Evolutionary conservation across 2,888 invertebrate genomes (phyloP), one percentile per base, ranked within the genome.

Genomic region (Macroteleia sp.): DNA sequence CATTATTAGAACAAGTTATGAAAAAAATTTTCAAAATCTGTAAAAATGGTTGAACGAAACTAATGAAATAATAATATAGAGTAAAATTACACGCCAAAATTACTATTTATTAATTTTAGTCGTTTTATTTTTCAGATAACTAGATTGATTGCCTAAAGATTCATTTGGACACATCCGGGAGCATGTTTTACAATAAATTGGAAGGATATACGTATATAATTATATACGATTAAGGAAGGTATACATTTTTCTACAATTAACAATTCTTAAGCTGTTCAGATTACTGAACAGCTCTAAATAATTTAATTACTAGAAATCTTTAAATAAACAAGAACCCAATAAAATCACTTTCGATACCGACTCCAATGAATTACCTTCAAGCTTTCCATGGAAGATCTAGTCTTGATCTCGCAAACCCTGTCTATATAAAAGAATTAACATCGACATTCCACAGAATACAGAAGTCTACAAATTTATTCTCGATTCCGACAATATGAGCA

Each of bases 71-170:
- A 46, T 56, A 30, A 57, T 41, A 39, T 67, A 56, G 41, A 57
- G 69, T 50, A 59, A 69, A 69, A 69, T 69, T 50, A 52, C 19
- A 69, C 59, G 69, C 69, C 69, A 69, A 69, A 69, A 69, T 69
- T 69, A 8, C 59, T 59, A 69, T 69, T 69, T 69, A 69, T 69
- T 69, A 69, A 69, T 69, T 69, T 41, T 19, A 41, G 42, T 59
- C 52, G 30, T 69, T 69, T 69, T 69, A 59, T 69, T 69, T 69
- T 69, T 69, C 69, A 69, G 69, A 69, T 69, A 59, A 59, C 69
- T 69, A 59, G 57, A 69, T 69, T 69, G 69, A 69, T 69, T 69
- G 69, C 69, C 69, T 69, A 69, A 69, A 42, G 59, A 69, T 69
- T 42, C 69, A 42, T 69, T 69, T 30, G 69, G 69, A 69, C 59